Evolutionary conservation across 2,113 vertebrate genomes (phyloP), one percentile per base, ranked within the genome.

Genomic region (Aptenodytes forsteri): DNA sequence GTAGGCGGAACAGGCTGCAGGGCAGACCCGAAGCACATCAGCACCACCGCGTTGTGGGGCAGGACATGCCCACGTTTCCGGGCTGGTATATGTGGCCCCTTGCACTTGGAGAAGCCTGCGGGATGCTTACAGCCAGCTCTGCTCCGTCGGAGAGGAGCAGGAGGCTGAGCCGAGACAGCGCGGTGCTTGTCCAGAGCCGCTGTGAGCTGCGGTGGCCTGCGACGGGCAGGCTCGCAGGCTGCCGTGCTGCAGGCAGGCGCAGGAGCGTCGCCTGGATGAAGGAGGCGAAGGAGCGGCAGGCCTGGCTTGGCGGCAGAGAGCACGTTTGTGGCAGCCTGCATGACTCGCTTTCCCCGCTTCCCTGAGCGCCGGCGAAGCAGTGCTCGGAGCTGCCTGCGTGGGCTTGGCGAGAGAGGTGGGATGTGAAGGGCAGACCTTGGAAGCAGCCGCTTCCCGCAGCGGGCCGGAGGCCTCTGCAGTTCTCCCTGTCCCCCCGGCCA

Each of bases 61-160:
- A 71, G 56, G 36, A 75, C 4, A 0, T 5, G 32, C 50, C 50
- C 0, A 0, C 0, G 0, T 50, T 52, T 38, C 72, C 0, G 5
- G 61, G 81, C 34, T 1, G 3, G 9, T 38, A 2, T 10, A 3
- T 2, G 18, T 3, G 29, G 65, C 61, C 75, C 47, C 20, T 76
- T 10, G 21, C 38, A 1, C 52, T 54, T 3, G 42, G 81, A 93
- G 84, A 54, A 96, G 84, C 72, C 78, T 11, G 44, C 0, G 0
- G 76, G 77, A 87, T 34, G 83, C 54, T 83, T 16, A 2, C 64
- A 29, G 84, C 38, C 26, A 18, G 64, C 70, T 46, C 64, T 27
- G 56, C 82, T 76, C 82, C 2, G 0, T 11, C 1, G 0, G 49
- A 64, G 47, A 76, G 49, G 75, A 69, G 66, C 79, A 29, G 40